phyloP scores from a whole-genome alignment of 1,140 invertebrate species.

The Scaptomyza graminum region DNA sequence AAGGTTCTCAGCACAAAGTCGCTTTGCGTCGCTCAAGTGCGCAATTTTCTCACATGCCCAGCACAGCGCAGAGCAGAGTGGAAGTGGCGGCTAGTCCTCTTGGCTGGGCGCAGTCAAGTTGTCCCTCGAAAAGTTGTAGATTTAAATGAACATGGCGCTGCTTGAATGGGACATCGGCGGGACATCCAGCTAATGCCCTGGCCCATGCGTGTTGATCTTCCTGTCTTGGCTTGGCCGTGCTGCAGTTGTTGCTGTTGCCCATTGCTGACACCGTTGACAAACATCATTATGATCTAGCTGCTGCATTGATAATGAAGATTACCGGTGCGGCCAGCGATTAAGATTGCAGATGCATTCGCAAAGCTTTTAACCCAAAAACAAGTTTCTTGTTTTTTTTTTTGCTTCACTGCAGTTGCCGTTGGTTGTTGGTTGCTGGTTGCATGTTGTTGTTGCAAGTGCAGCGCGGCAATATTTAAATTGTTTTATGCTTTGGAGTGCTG shows the following conservation, averaged over 20 bases:
- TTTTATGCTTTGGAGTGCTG: constrained; percentile 79
- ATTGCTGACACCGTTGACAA: constrained; percentile 80
- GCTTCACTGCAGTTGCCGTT: constrained; percentile 26
- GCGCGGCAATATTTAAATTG: constrained; percentile 79
- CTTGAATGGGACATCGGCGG: constrained; percentile 24
- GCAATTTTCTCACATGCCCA: constrained; percentile 78
- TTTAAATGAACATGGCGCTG: constrained; percentile 79
- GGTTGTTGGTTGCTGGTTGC: constrained; percentile 27
- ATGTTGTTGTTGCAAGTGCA: constrained; percentile 74
- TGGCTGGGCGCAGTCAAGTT: constrained; percentile 61
- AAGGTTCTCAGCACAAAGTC: constrained; percentile 54
- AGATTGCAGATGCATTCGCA: constrained; percentile 76
- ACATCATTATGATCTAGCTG: constrained; percentile 62
- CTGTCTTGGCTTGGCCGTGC: constrained; percentile 33
- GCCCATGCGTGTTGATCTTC: constrained; percentile 77
- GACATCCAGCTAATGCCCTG: constrained; percentile 66
- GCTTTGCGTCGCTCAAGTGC: constrained; percentile 53
- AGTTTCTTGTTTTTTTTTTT: constrained; percentile 46
- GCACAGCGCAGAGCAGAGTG: constrained; percentile 23
- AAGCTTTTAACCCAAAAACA: constrained; percentile 54
- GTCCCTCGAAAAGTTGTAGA: constrained; percentile 82
- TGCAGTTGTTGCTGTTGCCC: constrained; percentile 48
- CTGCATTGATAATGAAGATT: constrained; percentile 71
- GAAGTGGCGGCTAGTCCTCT: constrained; percentile 9
- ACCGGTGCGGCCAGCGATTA: constrained; percentile 68